These are phyloP conservation scores for Apamea epomidion DNA, from an alignment of 2,888 invertebrate species.

Conservation along the genomic window DNA sequence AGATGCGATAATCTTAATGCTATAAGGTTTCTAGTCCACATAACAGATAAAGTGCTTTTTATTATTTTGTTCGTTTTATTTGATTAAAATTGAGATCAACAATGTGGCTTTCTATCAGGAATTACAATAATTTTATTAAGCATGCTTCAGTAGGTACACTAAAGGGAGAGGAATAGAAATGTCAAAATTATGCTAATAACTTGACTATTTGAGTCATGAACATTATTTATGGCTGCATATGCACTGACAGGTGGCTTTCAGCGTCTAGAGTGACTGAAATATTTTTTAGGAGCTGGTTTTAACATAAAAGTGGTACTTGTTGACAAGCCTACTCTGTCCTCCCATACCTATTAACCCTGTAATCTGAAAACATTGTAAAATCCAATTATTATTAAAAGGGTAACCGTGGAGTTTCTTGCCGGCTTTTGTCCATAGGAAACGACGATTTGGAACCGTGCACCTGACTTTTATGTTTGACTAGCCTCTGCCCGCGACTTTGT, in stretches of 20 bases:
- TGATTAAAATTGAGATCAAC: constrained; percentile 34
- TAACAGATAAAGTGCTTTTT: constrained; percentile 87
- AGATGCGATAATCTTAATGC: constrained; percentile 78
- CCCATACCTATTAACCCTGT: no score
- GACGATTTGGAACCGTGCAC: no score
- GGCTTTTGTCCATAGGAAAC: no score
- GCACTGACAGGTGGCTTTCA: neutral
- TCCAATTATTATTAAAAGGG: no score
- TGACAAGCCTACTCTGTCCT: no score
- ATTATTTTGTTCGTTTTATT: constrained; percentile 69
- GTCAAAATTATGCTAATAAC: neutral
- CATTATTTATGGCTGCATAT: neutral
- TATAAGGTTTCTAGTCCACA: constrained; percentile 86
- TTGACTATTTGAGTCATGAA: neutral
- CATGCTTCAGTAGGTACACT: neutral
- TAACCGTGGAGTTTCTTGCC: no score
- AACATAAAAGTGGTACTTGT: neutral
- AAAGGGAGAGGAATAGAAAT: neutral
- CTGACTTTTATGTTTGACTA: no score
- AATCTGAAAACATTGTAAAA: no score
- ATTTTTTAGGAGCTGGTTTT: neutral
- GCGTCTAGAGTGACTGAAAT: neutral
- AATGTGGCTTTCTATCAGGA: constrained; percentile 23
- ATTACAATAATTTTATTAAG: neutral
- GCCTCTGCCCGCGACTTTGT: no score